Conservation (phyloP, 2,797 vertebrate genomes). For the Prunella strophiata region DNA sequence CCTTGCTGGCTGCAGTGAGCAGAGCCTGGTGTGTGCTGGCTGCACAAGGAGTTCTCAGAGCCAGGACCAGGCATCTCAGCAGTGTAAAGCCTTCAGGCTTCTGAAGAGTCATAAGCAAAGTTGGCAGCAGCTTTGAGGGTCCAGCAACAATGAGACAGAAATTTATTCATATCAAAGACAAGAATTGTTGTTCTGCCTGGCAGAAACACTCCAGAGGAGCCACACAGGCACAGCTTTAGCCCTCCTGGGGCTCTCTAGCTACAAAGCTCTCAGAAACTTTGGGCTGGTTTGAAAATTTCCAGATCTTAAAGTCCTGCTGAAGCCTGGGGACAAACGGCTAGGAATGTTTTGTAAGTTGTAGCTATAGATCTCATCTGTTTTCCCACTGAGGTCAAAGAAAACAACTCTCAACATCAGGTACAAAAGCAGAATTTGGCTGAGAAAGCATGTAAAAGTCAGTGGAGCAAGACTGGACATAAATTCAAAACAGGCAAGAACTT, state of each 20-base stretch:
- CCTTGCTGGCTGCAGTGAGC: not conserved
- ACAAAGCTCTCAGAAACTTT: not conserved
- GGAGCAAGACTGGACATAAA: not conserved
- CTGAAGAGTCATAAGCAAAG: not conserved
- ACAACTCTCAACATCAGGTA: not conserved
- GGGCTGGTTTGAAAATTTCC: slow-evolving; percentile 5
- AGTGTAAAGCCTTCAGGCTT: not conserved
- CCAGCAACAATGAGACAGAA: not conserved
- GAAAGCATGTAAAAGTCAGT: not conserved
- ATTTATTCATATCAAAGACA: not conserved
- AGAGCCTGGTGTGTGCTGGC: not conserved
- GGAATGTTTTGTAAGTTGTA: not conserved
- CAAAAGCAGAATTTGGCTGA: not conserved
- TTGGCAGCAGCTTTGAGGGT: not conserved
- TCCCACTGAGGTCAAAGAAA: not conserved
- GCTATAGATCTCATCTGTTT: not conserved
- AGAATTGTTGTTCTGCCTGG: not conserved
- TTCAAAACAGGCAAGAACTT: not conserved
- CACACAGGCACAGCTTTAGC: not conserved
- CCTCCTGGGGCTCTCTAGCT: not conserved
- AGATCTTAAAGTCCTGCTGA: not conserved
- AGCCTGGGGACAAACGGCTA: not conserved
- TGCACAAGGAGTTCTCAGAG: not conserved
- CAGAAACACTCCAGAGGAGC: not conserved
- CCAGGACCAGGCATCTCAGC: not conserved